Percentiles rank a stretch among this genome's conserved stretches.
phyloP scores from a whole-genome alignment of 2,797 vertebrate species.

The Tinamus major region DNA sequence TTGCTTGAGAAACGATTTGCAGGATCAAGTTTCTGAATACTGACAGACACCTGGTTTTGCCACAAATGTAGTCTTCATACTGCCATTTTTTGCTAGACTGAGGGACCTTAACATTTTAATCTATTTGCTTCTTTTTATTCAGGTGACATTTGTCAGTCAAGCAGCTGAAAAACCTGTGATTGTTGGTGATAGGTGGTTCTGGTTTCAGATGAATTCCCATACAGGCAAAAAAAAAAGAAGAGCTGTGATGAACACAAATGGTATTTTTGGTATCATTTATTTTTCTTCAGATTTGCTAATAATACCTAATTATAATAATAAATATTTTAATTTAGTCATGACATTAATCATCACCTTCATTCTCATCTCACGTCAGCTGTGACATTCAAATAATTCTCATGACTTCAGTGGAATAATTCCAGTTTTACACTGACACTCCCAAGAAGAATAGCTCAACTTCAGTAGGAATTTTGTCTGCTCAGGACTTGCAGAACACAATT shows the following conservation, averaged over 20 bases:
- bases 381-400: slow-evolving; percentile 62
- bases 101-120: neutral
- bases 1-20: neutral
- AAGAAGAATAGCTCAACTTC: neutral
- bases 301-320: slow-evolving; percentile 53
- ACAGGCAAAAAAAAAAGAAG: neutral
- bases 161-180: neutral
- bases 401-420: slow-evolving; percentile 31
- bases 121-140: slow-evolving; percentile 29
- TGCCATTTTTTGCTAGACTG: neutral
- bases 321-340: slow-evolving; percentile 66
- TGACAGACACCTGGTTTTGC: neutral
- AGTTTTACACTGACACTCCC: neutral
- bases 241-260: neutral
- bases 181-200: neutral
- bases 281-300: slow-evolving; percentile 59
- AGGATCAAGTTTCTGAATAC: neutral
- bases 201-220: neutral
- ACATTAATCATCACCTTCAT: slow-evolving; percentile 66
- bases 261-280: slow-evolving; percentile 37
- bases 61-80: neutral
- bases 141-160: neutral
- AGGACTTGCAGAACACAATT: neutral
- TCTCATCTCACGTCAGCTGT: slow-evolving; percentile 45
- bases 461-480: neutral